These are phyloP conservation scores for Sarcophaga bullata DNA, from an alignment of 1,140 invertebrate species.

Conservation along the genomic window DNA sequence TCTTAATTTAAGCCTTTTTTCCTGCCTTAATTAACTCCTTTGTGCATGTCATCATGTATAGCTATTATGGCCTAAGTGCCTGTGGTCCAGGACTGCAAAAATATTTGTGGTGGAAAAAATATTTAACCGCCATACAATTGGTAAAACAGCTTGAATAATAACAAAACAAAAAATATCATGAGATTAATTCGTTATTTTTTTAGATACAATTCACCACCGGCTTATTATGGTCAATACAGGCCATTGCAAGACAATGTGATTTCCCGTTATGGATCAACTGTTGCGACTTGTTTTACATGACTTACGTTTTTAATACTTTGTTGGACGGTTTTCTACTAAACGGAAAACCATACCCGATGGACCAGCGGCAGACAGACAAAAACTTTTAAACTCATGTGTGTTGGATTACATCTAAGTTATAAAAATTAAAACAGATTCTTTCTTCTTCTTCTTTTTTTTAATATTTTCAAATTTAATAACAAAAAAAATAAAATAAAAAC, in stretches of 20 bases:
- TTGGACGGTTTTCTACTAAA: conserved; percentile 55
- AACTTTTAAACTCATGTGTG: neutral
- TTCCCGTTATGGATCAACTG: conserved; percentile 48
- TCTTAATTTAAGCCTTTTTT: conserved; percentile 77
- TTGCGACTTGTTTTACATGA: conserved; percentile 51
- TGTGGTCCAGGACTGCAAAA: conserved; percentile 81
- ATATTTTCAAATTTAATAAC: no score
- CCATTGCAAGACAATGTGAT: conserved; percentile 47
- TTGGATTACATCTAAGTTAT: neutral
- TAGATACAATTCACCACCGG: conserved; percentile 53
- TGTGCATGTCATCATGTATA: conserved; percentile 94
- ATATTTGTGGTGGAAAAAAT: conserved; percentile 95
- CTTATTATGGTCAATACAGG: conserved; percentile 49
- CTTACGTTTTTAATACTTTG: conserved; percentile 54
- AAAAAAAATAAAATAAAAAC: no score
- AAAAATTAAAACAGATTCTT: neutral
- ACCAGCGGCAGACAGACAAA: neutral
- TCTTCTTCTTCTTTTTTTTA: no score
- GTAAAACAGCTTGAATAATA: conserved; percentile 58
- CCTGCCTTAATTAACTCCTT: conserved; percentile 91
- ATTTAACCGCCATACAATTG: conserved; percentile 86
- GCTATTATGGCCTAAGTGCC: conserved; percentile 88
- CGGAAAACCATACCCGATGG: conserved; percentile 49
- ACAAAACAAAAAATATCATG: neutral
- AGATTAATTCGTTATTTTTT: conserved; percentile 15